Conservation (phyloP, 2,797 vertebrate genomes). For the Phrynocephalus forsythii region DNA sequence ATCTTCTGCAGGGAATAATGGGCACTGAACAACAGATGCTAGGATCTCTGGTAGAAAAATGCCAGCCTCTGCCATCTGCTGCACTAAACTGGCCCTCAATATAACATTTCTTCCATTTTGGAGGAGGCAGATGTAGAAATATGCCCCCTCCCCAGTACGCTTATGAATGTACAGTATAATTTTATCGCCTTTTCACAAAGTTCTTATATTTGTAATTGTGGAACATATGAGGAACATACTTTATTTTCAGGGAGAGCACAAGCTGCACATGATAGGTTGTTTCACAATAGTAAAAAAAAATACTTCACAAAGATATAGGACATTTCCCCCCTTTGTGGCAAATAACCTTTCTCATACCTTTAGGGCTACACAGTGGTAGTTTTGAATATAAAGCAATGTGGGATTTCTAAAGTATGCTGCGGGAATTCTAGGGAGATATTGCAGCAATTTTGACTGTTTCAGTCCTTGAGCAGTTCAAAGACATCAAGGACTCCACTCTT, state of each 20-base stretch:
- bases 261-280: neutral
- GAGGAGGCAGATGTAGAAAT: neutral
- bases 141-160: neutral
- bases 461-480: conserved; percentile 63
- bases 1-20: neutral
- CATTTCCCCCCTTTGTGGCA: conserved; percentile 56
- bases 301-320: neutral
- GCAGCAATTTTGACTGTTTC: neutral
- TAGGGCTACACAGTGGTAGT: conserved; percentile 45
- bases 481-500: conserved; percentile 21
- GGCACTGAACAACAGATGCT: neutral
- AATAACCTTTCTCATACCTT: conserved; percentile 59
- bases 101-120: neutral
- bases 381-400: conserved; percentile 61
- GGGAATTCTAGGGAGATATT: conserved; percentile 59
- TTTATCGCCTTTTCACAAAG: too few species aligned
- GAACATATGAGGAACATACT: neutral
- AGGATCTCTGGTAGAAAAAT: neutral
- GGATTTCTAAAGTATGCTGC: conserved; percentile 45
- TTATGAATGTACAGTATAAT: neutral
- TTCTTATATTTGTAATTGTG: neutral
- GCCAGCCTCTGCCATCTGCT: neutral
- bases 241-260: neutral
- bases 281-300: neutral
- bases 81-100: neutral